Evolutionary conservation across 1,140 invertebrate species (phyloP).

Genomic region (Panagrolaimus sp.): DNA sequence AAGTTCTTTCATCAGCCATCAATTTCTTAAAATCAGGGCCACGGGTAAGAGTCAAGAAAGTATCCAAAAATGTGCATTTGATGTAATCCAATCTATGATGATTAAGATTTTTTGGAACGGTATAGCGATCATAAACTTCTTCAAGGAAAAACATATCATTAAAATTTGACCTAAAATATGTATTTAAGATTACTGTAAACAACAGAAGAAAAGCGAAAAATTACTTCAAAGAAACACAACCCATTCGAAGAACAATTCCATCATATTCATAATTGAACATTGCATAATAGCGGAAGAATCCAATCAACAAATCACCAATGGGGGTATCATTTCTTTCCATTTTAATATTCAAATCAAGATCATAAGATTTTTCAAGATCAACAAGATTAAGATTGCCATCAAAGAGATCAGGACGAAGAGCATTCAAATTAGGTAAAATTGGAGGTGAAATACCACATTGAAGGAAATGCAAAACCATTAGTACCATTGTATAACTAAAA

Average conservation of each 20-base stretch:
- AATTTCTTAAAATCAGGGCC: too few species aligned
- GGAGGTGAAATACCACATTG: constrained; percentile 71
- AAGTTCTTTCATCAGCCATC: too few species aligned
- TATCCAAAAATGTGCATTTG: too few species aligned
- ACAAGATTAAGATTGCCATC: constrained; percentile 4
- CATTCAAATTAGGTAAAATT: constrained; percentile 53
- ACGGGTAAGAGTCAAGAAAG: too few species aligned
- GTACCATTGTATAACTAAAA: constrained; percentile 66
- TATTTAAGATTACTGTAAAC: not conserved
- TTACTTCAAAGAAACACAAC: not conserved
- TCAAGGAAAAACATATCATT: not conserved
- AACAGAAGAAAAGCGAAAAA: not conserved
- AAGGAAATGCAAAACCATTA: constrained; percentile 92
- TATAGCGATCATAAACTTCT: constrained; percentile 6
- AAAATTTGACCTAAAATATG: not conserved
- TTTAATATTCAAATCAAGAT: not conserved
- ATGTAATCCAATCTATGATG: too few species aligned
- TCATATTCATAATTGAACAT: not conserved
- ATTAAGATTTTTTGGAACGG: not conserved
- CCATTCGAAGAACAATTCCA: not conserved
- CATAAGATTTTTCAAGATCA: not conserved
- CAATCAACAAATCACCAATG: not conserved
- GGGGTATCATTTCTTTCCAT: not conserved
- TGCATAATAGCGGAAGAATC: not conserved
- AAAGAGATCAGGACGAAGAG: constrained; percentile 36